phyloP scores from a whole-genome alignment of 2,888 invertebrate genomes.

The Ochlodes sylvanus region DNA sequence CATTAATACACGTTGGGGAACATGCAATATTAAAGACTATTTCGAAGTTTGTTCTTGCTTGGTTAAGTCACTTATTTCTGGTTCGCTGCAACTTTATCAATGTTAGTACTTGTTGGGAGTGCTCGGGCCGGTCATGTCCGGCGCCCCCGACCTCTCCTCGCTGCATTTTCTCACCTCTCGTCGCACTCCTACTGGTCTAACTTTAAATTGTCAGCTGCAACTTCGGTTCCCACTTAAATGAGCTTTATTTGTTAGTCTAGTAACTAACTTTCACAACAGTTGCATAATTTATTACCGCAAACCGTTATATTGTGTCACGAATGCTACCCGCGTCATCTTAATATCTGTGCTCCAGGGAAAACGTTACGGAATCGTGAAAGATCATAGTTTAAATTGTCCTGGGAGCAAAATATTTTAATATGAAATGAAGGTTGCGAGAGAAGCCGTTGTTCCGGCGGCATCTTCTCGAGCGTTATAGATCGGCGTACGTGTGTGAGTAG shows the following conservation, averaged over 20 bases:
- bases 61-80: conserved; percentile 60
- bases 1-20: conserved; percentile 45
- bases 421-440: conserved; percentile 54
- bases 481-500: conserved; percentile 20
- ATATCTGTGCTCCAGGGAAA: conserved; percentile 13
- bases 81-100: conserved; percentile 64
- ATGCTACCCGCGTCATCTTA: conserved; percentile 16
- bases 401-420: conserved; percentile 60
- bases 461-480: conserved; percentile 30
- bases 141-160: conserved; percentile 47
- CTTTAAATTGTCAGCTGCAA: conserved; percentile 79
- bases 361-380: conserved; percentile 36
- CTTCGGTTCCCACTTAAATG: conserved; percentile 66
- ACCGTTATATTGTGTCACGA: conserved; percentile 37
- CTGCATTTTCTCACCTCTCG: conserved; percentile 71
- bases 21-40: conserved; percentile 55
- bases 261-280: conserved; percentile 22
- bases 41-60: conserved; percentile 51
- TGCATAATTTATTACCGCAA: conserved; percentile 28
- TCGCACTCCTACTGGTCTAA: conserved; percentile 65
- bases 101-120: conserved; percentile 50
- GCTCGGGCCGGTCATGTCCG: conserved; percentile 56
- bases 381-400: conserved; percentile 30
- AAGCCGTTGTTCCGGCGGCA: conserved; percentile 43
- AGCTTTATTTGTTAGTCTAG: conserved; percentile 72